A percentile compares a stretch with the other conserved stretches of the same genome.
These are phyloP conservation scores for Drosophila lutescens DNA, from an alignment of 2,888 invertebrate species.

Conservation along the genomic window DNA sequence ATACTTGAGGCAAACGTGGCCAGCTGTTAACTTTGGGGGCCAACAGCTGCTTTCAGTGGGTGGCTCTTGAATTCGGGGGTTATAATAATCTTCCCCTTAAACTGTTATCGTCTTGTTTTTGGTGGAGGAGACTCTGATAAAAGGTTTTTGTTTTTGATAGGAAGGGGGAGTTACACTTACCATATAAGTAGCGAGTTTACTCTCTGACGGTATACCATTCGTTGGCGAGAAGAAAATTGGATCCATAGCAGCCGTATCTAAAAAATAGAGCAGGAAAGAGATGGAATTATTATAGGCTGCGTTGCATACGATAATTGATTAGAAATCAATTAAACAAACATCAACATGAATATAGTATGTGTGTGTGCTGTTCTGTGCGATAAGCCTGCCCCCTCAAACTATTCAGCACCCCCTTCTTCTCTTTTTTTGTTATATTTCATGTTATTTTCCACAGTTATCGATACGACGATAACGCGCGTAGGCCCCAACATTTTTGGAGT, in stretches of 20 bases:
- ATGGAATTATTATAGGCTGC: constrained; percentile 11
- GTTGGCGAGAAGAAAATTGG: constrained; percentile 89
- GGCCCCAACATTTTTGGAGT: constrained; percentile 66
- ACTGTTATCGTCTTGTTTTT: constrained; percentile 20
- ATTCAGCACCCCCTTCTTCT: neutral
- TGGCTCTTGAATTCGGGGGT: neutral
- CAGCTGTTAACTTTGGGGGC: constrained; percentile 24
- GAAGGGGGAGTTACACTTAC: constrained; percentile 84
- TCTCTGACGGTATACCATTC: constrained; percentile 92
- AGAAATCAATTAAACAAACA: constrained; percentile 78
- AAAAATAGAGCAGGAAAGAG: constrained; percentile 55
- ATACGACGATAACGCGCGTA: constrained; percentile 66
- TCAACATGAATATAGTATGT: constrained; percentile 37
- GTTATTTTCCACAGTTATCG: constrained; percentile 64
- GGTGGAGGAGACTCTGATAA: neutral
- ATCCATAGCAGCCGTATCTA: constrained; percentile 87
- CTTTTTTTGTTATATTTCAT: constrained; percentile 32
- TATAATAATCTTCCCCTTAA: constrained; percentile 21
- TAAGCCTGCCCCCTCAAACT: constrained; percentile 7
- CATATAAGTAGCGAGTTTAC: constrained; percentile 94
- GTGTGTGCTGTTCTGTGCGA: constrained; percentile 13
- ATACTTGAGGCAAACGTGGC: constrained; percentile 29
- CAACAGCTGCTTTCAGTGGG: constrained; percentile 40
- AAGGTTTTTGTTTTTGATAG: neutral
- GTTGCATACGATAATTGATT: constrained; percentile 58